Conservation (phyloP, 2,888 invertebrate genomes). For the Athetis lepigone region DNA sequence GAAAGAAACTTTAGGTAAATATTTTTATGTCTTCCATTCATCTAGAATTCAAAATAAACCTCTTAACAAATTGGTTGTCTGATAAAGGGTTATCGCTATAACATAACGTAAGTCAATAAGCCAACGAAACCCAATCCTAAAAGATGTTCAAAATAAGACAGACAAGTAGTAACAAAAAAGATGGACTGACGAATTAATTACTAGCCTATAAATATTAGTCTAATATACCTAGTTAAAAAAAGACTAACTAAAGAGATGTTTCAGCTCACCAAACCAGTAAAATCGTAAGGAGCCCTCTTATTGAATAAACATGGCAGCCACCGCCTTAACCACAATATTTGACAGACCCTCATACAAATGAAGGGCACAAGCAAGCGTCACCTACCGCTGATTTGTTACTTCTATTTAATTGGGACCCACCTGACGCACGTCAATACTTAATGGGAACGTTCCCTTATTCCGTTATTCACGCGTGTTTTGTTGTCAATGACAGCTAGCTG, state of each 20-base stretch:
- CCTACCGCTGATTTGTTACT: conserved; percentile 56
- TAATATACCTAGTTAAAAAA: no score
- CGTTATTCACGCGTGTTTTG: conserved; percentile 46
- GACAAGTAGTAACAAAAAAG: no score
- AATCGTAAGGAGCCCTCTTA: no score
- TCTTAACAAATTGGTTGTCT: no score
- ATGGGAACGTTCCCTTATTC: conserved; percentile 45
- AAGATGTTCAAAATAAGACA: not conserved
- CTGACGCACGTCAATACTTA: conserved; percentile 53
- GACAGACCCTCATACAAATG: conserved; percentile 56
- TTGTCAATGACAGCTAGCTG: conserved; percentile 43
- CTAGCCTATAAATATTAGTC: no score
- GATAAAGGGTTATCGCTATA: no score
- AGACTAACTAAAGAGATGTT: no score
- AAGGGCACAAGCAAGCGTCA: conserved; percentile 55
- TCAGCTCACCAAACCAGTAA: no score
- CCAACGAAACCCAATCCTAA: not conserved
- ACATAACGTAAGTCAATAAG: no score
- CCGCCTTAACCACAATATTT: conserved; percentile 61
- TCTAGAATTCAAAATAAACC: no score
- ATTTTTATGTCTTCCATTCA: not conserved
- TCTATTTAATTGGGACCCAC: conserved; percentile 55
- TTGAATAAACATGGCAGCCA: not conserved
- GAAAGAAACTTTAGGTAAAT: not conserved
- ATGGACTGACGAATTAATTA: no score